These are phyloP conservation scores for Mystacornis crossleyi DNA, from an alignment of 2,113 vertebrate species.

Conservation along the genomic window DNA sequence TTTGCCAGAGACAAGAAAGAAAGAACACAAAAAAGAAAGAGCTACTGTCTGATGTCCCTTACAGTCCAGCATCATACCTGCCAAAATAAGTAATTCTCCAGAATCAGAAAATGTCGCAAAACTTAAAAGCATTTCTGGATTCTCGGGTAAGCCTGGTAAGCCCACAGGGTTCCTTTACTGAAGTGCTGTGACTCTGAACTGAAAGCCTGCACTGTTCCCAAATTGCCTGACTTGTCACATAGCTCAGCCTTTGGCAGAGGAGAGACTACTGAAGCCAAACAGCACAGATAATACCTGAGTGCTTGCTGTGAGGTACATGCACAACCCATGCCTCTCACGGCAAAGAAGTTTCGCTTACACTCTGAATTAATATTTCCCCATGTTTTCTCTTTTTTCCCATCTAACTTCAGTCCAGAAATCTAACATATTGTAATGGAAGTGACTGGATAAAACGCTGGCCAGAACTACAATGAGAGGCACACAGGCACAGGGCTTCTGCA, in stretches of 20 bases:
- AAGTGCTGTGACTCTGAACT: not conserved
- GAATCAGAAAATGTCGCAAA: not conserved
- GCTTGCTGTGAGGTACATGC: not conserved
- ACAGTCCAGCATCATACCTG: not conserved
- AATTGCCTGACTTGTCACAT: not conserved
- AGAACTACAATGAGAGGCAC: not conserved
- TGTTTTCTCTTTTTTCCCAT: not conserved
- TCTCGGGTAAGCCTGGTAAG: not conserved
- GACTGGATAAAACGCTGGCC: not conserved
- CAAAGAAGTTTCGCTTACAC: not conserved
- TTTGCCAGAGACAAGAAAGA: conserved; percentile 30
- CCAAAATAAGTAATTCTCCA: not conserved
- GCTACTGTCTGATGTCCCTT: not conserved
- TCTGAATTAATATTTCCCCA: not conserved
- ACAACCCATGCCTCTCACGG: not conserved
- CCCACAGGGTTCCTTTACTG: not conserved
- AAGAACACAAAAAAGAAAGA: conserved; percentile 15
- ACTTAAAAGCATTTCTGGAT: not conserved
- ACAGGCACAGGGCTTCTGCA: not conserved
- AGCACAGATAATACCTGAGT: not conserved
- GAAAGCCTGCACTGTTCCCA: accelerated
- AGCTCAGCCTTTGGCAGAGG: not conserved
- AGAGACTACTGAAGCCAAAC: not conserved
- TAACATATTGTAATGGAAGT: not conserved
- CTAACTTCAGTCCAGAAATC: not conserved